Evolutionary conservation across 2,888 invertebrate genomes (phyloP), one percentile per base, ranked within the genome.

Genomic region (Orthonevra nobilis): DNA sequence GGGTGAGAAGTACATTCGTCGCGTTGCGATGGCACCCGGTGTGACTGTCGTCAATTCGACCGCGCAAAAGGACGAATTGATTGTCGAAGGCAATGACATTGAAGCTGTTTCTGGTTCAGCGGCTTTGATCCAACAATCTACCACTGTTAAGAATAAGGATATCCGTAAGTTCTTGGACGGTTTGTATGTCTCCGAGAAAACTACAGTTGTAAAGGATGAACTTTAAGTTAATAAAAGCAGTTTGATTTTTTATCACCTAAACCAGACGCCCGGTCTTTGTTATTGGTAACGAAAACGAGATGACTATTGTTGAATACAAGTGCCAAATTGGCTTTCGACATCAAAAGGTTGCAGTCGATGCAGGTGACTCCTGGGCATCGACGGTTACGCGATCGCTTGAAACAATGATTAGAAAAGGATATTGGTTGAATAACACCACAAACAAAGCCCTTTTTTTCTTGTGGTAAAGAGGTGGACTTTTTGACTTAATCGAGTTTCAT

Each of bases 91-190:
- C 86, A 97, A 96, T 89, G 94, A 94, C 66, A 92, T 99, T 84
- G 99, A 99, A 90, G 94, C 96, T 89, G 99, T 99, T 28, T 99
- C 99, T 23, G 94, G 97, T 90, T 99, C 98, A 84, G 99, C 99
- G 87, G 99, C 99, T 69, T 93, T 97, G 69, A 98, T 99, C 87
- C 99, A 99, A 90, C 99, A 99, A 90, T 98, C 98, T 12, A 99
- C 99, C 60, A 95, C 96, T 82, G 99, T 99, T 56, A 98, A 99
- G 91, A 97, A 98, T 89, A 99, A 99, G 93, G 99, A 99, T 92
- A 99, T 99, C 91, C 93, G 99, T 92, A 99, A 99, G 90, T 99
- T 99, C 92, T 96, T 99, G 91, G 99, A 99, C 88, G 99, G 99
- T 88, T 93, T 99, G 83, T 99, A 99, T 90, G 99, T 99, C 68